Evolutionary conservation across 2,113 vertebrate genomes (phyloP), one percentile per base, ranked within the genome.

Genomic region (Aspiorhynchus laticeps): DNA sequence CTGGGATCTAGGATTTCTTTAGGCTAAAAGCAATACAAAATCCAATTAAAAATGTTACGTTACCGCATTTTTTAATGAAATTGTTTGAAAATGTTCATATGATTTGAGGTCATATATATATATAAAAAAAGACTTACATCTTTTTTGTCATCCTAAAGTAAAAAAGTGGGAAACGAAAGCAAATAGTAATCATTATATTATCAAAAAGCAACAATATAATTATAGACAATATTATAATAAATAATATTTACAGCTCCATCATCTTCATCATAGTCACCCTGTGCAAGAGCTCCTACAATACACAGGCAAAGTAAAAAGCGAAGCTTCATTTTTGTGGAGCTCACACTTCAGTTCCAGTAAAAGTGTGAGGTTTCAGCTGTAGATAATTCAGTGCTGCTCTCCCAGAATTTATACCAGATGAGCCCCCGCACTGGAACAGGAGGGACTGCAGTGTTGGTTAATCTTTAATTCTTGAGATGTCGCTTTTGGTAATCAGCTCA

Each of bases 241-340:
- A 43, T n/a, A 7, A 17, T 46, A 80, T 92, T 93, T 86, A 94
- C 93, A 26, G 0, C 0, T 1, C 86, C 90, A 1, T 93, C 91
- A 0, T 93, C 90, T 1, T 93, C 90, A 0, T 95, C 95, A 7
- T 91, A 93, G 0, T 94, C 93, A 0, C 5, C 67, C 33, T 86
- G 65, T 12, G 89, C 77, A 69, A 90, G 87, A 81, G 15, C 38
- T 17, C 21, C 86, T 17, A 88, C 90, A 65, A 94, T 79, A 46
- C 31, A 91, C 80, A 95, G 69, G 59, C 92, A 15, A 33, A 92
- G 75, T n/a, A 91, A 51, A 83, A 95, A 87, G n/a, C 94, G 80
- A 43, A 71, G 81, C 93, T 86, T 94, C 94, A 95, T 95, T 1
- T 2, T 91, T 65, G 38, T 74, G 17, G 76, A 77, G 75, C 82